Evolutionary conservation across 2,888 invertebrate genomes (phyloP), one percentile per base, ranked within the genome.

Genomic region (Galeopsomyia nigrocyanea): DNA sequence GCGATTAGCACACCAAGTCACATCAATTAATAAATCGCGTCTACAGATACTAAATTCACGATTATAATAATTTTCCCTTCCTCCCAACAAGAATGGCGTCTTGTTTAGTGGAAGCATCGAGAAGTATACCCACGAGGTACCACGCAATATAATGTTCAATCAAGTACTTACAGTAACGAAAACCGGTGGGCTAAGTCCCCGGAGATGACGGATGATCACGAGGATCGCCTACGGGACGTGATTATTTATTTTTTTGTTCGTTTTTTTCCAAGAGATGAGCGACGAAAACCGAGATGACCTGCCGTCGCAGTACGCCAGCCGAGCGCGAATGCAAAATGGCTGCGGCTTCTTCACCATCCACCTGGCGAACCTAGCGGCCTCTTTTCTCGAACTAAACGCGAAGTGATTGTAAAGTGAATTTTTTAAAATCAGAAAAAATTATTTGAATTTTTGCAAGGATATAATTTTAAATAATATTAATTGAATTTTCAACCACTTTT

Each of bases 131-230:
- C 39, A 39, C 39, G 39, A 39, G 13, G 39, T 39, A 46, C 57
- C 19, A 31, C 53, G 47, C 46, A 22, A 64, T 51, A n/a, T 53
- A 68, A 72, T 21, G 63, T 60, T 53, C 57, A 26, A 22, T 22
- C 22, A 21, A 17, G 49, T 47, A 68, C 72, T 72, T 58, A 68
- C 72, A 51, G 64, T 64, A 53, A 60, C 46, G 57, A 17, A 55
- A 64, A 64, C 51, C 49, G 68, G 55, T 22, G 19, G 63, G 55
- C 13, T 13, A 51, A 53, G 49, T 65, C 70, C 39, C 49, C 53
- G 58, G 55, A 56, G 67, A 63, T 58, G 68, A 53, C 39, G n/a
- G 22, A 56, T 49, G 39, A 3, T 57, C 65, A 47, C 61, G 39
- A 50, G 19, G 39, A 3, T 57, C 60, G 53, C 55, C 55, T 39